Percentiles rank a stretch among this genome's conserved stretches.
Evolutionary conservation across 2,797 vertebrate species (phyloP).

Genomic region (Capromys pilorides): DNA sequence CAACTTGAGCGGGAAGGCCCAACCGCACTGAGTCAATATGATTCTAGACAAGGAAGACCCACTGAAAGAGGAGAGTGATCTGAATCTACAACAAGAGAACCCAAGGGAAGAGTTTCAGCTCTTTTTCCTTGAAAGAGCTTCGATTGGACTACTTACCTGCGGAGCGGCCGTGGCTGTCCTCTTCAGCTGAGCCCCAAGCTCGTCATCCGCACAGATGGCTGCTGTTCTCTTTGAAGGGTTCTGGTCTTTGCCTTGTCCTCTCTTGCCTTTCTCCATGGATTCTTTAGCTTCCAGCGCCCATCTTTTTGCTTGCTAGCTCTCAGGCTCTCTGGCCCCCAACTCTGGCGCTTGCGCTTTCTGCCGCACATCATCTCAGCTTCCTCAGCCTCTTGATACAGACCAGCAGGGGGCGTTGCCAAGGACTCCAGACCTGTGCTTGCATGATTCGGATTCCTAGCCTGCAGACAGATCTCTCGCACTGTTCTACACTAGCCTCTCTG

Average conservation of each 20-base stretch:
- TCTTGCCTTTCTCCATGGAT: neutral
- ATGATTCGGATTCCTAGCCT: neutral
- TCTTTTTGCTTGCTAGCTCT: neutral
- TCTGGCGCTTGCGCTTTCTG: neutral
- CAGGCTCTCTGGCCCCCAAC: neutral
- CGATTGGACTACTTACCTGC: neutral
- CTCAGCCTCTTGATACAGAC: neutral
- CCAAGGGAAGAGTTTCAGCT: neutral
- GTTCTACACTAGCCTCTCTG: neutral
- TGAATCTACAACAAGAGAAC: neutral
- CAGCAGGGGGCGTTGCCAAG: neutral
- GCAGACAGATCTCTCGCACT: neutral
- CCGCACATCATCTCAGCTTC: neutral
- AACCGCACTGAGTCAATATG: neutral
- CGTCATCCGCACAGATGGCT: rapidly evolving
- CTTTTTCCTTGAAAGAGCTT: neutral
- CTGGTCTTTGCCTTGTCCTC: neutral
- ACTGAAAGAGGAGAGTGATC: neutral
- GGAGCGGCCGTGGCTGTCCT: neutral
- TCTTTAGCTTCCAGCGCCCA: neutral
- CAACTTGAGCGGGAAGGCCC: neutral
- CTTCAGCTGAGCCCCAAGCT: neutral
- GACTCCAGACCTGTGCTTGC: neutral
- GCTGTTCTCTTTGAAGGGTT: neutral
- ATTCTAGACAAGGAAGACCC: neutral